Evolutionary conservation across 2,113 vertebrate genomes (phyloP).

Genomic region (Pipa parva): DNA sequence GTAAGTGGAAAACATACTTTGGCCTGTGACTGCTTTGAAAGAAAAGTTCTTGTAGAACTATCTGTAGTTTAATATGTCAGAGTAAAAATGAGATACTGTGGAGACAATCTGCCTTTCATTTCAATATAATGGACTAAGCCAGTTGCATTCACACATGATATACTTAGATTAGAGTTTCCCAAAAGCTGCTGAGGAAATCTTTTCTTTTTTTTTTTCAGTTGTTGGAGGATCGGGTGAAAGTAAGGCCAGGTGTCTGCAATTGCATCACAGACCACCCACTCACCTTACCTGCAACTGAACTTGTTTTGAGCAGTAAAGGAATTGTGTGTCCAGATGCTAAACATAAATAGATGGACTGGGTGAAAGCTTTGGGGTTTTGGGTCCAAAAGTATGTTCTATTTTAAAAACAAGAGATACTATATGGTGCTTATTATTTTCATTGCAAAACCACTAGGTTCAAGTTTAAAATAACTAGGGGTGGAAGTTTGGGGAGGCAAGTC

Average conservation of each 20-base stretch:
- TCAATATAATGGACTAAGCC: not conserved
- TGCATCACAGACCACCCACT: slow-evolving; percentile 3
- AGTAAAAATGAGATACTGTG: not conserved
- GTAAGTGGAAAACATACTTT: not conserved
- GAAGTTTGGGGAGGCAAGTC: too few species aligned
- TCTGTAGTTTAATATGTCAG: not conserved
- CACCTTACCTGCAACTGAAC: too few species aligned
- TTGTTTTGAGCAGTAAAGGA: too few species aligned
- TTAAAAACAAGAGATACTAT: too few species aligned
- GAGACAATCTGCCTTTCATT: not conserved
- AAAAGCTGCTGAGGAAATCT: not conserved
- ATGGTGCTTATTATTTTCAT: too few species aligned
- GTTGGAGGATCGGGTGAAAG: not conserved
- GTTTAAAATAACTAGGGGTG: too few species aligned
- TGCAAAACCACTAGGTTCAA: too few species aligned
- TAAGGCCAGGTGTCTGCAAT: slow-evolving; percentile 6
- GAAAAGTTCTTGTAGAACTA: not conserved
- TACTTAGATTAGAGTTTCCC: not conserved
- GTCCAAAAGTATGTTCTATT: too few species aligned
- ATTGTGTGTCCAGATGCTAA: too few species aligned
- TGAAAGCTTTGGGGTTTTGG: too few species aligned
- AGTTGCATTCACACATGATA: not conserved
- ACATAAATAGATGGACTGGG: too few species aligned
- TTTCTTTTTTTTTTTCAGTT: not conserved
- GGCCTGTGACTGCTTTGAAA: not conserved